A percentile compares a stretch with the other conserved stretches of the same genome.
phyloP scores from a whole-genome alignment of 1,140 invertebrate species.

The Drosophila micromelanica region DNA sequence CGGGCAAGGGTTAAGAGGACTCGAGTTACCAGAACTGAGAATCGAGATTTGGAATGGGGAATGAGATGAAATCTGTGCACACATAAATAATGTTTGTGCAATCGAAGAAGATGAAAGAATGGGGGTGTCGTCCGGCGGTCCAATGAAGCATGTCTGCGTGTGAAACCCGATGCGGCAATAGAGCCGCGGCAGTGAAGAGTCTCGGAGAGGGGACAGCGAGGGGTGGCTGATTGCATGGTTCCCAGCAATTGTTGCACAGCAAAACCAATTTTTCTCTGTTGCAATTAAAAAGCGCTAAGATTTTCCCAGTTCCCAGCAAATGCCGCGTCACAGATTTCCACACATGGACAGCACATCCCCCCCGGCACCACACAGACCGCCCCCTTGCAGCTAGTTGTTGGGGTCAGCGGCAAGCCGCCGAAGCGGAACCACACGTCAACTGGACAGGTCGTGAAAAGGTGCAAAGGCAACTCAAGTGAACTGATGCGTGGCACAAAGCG shows the following conservation, averaged over 20 bases:
- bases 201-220: not conserved
- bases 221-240: not conserved
- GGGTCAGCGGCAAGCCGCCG: conserved; percentile 51
- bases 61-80: conserved; percentile 23
- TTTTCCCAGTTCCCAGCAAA: conserved; percentile 70
- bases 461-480: conserved; percentile 51
- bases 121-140: conserved; percentile 25
- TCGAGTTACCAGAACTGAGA: conserved; percentile 55
- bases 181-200: conserved; percentile 34
- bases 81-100: conserved; percentile 74
- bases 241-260: not conserved
- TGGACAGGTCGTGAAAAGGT: conserved; percentile 57
- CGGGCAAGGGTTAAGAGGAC: conserved; percentile 60
- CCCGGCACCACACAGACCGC: conserved; percentile 57
- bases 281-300: conserved; percentile 74
- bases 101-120: conserved; percentile 55
- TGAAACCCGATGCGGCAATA: conserved; percentile 55
- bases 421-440: conserved; percentile 80
- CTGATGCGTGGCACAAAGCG: conserved; percentile 73
- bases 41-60: not conserved
- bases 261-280: conserved; percentile 73
- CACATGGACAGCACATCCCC: conserved; percentile 20
- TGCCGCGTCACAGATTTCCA: conserved; percentile 79
- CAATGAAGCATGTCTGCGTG: conserved; percentile 76
- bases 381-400: not conserved